phyloP scores from a whole-genome alignment of 2,888 invertebrate species.

The Brenthis hecate region DNA sequence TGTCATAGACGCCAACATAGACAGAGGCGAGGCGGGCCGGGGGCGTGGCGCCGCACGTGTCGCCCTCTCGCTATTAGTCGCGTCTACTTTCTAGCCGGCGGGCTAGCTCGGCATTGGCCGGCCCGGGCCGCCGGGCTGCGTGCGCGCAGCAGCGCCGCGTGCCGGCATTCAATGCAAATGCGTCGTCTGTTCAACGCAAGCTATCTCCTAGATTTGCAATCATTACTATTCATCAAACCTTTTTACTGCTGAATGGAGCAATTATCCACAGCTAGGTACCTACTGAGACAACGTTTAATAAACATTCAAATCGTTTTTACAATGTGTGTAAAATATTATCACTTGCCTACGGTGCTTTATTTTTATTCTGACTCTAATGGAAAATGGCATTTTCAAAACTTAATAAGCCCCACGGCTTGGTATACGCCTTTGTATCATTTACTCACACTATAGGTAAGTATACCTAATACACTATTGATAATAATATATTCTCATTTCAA shows the following conservation, averaged over 20 bases:
- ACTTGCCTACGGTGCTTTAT: too few relatives aligned
- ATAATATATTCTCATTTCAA: too few relatives aligned
- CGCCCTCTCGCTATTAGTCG: slow-evolving; percentile 31
- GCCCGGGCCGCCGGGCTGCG: slow-evolving; percentile 30
- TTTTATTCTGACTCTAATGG: too few relatives aligned
- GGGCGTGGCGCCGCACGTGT: slow-evolving; percentile 57
- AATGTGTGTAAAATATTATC: not conserved
- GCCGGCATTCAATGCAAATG: slow-evolving; percentile 37
- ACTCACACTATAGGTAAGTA: too few relatives aligned
- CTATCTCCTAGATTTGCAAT: slow-evolving; percentile 29
- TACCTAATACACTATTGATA: too few relatives aligned
- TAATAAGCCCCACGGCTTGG: too few relatives aligned
- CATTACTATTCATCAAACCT: slow-evolving; percentile 35
- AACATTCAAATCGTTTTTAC: slow-evolving; percentile 1
- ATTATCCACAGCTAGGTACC: slow-evolving; percentile 19
- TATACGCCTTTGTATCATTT: too few relatives aligned
- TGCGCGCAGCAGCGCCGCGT: slow-evolving; percentile 27
- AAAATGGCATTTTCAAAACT: too few relatives aligned
- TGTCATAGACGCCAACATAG: slow-evolving; percentile 33
- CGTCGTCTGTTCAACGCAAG: slow-evolving; percentile 2
- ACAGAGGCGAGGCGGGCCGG: slow-evolving; percentile 39
- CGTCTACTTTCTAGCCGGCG: slow-evolving; percentile 29
- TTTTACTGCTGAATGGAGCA: slow-evolving; percentile 16
- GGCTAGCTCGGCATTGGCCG: slow-evolving; percentile 27
- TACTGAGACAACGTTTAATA: not conserved